phyloP scores from a whole-genome alignment of 2,113 vertebrate genomes.

The Ceyx margarethae region DNA sequence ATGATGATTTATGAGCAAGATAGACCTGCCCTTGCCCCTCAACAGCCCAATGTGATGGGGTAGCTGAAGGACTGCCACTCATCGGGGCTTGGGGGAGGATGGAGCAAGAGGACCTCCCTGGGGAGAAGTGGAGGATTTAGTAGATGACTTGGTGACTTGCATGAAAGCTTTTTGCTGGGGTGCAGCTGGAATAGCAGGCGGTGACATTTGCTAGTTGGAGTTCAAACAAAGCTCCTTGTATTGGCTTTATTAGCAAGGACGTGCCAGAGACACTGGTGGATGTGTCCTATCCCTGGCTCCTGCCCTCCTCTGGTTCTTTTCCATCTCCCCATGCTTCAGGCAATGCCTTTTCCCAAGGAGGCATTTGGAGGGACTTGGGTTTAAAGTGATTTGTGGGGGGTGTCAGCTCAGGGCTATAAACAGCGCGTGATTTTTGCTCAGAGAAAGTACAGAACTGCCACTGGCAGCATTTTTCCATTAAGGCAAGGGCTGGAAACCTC shows the following conservation, averaged over 20 bases:
- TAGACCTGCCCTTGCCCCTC: background rate
- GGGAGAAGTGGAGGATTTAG: background rate
- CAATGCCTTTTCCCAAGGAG: background rate
- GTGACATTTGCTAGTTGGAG: conserved; percentile 17
- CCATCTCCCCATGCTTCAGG: background rate
- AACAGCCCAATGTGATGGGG: fast-evolving
- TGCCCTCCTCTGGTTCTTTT: background rate
- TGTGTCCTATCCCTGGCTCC: background rate
- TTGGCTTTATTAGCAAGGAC: background rate
- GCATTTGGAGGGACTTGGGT: background rate
- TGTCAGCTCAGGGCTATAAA: background rate
- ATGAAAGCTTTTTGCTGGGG: background rate
- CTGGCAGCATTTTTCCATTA: background rate
- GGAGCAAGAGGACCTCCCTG: fast-evolving
- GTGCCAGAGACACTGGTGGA: background rate
- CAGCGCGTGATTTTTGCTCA: background rate
- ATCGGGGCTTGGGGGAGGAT: background rate
- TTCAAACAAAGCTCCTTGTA: conserved; percentile 44
- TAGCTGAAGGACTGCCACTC: background rate
- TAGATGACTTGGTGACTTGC: background rate
- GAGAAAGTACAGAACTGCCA: conserved; percentile 18
- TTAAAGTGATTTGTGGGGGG: conserved; percentile 11
- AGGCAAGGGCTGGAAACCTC: conserved; percentile 15
- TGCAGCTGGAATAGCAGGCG: background rate
- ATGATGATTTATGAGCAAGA: background rate